A percentile compares a stretch with the other conserved stretches of the same genome.
Conservation (phyloP, 2,113 vertebrate species). For the Podarcis raffonei region DNA sequence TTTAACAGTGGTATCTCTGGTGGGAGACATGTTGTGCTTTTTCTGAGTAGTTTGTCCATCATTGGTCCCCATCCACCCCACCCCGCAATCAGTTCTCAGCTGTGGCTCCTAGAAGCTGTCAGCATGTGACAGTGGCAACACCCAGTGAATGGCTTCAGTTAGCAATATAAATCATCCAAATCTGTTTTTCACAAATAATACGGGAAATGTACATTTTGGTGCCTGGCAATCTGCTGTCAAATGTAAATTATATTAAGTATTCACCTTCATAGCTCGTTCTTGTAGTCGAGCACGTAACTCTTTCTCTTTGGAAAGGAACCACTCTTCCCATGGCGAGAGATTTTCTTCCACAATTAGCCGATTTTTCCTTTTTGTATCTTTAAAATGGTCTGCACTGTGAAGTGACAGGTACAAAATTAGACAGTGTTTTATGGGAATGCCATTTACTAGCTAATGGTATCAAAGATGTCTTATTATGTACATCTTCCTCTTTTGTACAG, state of each 20-base stretch:
- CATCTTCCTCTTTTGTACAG: neutral
- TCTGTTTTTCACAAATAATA: neutral
- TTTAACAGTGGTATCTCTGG: too few species aligned
- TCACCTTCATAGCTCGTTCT: conserved; percentile 83
- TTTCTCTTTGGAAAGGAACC: conserved; percentile 92
- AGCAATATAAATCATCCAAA: neutral
- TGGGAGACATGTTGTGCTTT: too few species aligned
- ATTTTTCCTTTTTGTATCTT: conserved; percentile 20
- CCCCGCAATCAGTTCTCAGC: too few species aligned
- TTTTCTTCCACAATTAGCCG: conserved; percentile 51
- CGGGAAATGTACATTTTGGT: neutral
- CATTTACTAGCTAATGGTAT: neutral
- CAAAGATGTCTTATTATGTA: neutral
- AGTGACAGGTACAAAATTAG: conserved; percentile 31
- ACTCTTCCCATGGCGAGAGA: conserved; percentile 90
- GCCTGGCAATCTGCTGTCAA: neutral
- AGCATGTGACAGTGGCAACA: too few species aligned
- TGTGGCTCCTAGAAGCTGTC: too few species aligned
- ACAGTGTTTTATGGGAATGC: conserved; percentile 6
- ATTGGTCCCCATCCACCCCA: too few species aligned
- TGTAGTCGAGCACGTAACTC: conserved; percentile 82
- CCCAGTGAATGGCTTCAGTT: too few species aligned
- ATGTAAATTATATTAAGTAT: neutral
- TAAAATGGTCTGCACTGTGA: conserved; percentile 33
- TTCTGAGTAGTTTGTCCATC: too few species aligned